Evolutionary conservation across 2,113 vertebrate genomes (phyloP).

Genomic region (Thunnus maccoyii): DNA sequence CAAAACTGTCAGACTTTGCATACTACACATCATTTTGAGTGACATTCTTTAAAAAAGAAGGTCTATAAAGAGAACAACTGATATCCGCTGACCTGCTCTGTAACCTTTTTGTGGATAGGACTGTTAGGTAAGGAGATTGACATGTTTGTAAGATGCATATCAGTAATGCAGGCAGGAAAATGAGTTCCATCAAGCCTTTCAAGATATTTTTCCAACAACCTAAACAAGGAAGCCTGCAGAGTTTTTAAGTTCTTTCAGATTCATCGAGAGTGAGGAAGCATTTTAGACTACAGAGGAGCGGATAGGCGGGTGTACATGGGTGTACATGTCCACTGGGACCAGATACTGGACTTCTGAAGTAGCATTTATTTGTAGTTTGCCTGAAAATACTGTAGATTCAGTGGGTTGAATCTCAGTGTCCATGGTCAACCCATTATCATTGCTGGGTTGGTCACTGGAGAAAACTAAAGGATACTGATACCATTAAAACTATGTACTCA

Average conservation of each 20-base stretch:
- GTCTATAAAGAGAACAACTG: neutral
- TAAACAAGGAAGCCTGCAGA: conserved; percentile 37
- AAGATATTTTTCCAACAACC: conserved; percentile 40
- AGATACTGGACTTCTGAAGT: conserved; percentile 60
- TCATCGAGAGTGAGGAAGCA: conserved; percentile 41
- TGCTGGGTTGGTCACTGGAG: conserved; percentile 9
- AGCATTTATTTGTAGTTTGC: conserved; percentile 60
- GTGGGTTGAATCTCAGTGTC: conserved; percentile 43
- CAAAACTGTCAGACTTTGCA: neutral
- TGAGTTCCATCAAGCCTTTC: conserved; percentile 28
- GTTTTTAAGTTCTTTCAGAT: conserved; percentile 29
- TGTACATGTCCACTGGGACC: conserved; percentile 38
- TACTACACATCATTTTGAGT: neutral
- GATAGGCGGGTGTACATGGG: conserved; percentile 19
- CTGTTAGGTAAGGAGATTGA: neutral
- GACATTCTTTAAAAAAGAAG: neutral
- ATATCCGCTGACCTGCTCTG: neutral
- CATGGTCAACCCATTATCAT: conserved; percentile 28
- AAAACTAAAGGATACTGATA: conserved; percentile 22
- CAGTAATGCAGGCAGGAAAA: conserved; percentile 30
- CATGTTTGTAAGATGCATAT: conserved; percentile 50
- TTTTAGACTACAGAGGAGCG: conserved; percentile 58
- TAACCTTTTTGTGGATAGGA: neutral
- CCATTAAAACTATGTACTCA: conserved; percentile 4
- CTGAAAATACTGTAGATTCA: conserved; percentile 61